Percentiles rank a stretch among this genome's conserved stretches.
These are phyloP conservation scores for Galerucella nymphaeae DNA, from an alignment of 2,888 invertebrate genomes.

Conservation along the genomic window DNA sequence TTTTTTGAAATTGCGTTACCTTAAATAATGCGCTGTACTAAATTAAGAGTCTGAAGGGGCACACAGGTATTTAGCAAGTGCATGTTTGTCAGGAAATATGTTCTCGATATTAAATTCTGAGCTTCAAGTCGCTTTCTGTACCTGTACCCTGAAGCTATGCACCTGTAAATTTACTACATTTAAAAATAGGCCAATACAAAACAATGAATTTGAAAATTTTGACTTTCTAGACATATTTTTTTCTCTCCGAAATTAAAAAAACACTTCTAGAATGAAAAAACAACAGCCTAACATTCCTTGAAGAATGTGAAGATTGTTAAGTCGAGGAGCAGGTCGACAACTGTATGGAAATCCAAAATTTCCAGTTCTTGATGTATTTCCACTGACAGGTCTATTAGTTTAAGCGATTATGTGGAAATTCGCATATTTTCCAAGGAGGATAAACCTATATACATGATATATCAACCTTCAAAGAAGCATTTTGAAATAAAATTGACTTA, in stretches of 20 bases:
- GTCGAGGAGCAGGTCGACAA: no score
- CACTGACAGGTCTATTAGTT: neutral
- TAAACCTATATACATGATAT: neutral
- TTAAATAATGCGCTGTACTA: neutral
- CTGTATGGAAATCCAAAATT: no score
- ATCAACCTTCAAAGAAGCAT: neutral
- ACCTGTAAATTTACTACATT: conserved; percentile 14
- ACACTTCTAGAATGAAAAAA: no score
- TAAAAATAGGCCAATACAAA: neutral
- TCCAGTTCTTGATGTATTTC: no score
- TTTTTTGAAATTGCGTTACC: conserved; percentile 1
- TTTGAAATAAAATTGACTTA: neutral
- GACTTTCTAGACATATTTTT: no score
- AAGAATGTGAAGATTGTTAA: no score
- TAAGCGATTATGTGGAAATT: neutral
- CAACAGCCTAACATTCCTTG: no score
- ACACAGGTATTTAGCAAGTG: conserved; percentile 12
- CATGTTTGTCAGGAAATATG: conserved; percentile 18
- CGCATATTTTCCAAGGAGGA: neutral
- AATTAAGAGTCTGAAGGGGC: conserved; percentile 1
- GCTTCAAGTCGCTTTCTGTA: conserved; percentile 18
- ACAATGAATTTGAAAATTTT: neutral
- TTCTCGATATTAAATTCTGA: conserved; percentile 26
- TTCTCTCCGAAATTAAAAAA: no score
- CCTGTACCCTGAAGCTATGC: conserved; percentile 13